Conservation (phyloP, 2,797 vertebrate species). For the Pogonophryne albipinna region DNA sequence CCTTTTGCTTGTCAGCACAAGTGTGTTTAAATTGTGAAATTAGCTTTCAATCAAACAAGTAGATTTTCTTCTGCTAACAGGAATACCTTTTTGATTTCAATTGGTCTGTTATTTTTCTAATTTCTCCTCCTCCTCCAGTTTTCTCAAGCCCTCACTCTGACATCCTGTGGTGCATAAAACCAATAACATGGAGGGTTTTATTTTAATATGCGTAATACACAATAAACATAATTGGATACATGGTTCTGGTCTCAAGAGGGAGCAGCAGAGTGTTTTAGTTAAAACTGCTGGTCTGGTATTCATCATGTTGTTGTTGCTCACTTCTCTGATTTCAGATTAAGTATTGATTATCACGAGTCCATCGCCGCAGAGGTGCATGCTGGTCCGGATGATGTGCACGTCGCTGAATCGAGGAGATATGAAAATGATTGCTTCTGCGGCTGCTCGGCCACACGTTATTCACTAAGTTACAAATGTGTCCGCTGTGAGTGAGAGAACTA, state of each 20-base stretch:
- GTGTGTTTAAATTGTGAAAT: too few relatives aligned
- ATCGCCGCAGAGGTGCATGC: not conserved
- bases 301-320: slow-evolving; percentile 44
- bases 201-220: slow-evolving; percentile 6
- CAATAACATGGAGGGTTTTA: slow-evolving; percentile 9
- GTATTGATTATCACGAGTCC: slow-evolving; percentile 44
- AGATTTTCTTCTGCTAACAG: not conserved
- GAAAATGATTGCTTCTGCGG: slow-evolving; percentile 34
- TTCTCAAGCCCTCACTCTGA: too few relatives aligned
- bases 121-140: too few relatives aligned
- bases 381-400: not conserved
- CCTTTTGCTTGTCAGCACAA: too few relatives aligned
- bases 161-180: too few relatives aligned
- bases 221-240: slow-evolving; percentile 42
- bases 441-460: slow-evolving; percentile 41
- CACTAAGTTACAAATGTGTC: slow-evolving; percentile 49
- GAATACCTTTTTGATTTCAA: not conserved
- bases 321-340: slow-evolving; percentile 53
- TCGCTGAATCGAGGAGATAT: slow-evolving; percentile 12
- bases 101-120: too few relatives aligned
- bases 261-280: not conserved
- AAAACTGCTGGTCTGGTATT: slow-evolving; percentile 32
- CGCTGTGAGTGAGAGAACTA: slow-evolving; percentile 53
- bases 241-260: not conserved
- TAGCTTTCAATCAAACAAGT: too few relatives aligned